Evolutionary conservation across 2,888 invertebrate species (phyloP).

Genomic region (Melanostoma scalare): DNA sequence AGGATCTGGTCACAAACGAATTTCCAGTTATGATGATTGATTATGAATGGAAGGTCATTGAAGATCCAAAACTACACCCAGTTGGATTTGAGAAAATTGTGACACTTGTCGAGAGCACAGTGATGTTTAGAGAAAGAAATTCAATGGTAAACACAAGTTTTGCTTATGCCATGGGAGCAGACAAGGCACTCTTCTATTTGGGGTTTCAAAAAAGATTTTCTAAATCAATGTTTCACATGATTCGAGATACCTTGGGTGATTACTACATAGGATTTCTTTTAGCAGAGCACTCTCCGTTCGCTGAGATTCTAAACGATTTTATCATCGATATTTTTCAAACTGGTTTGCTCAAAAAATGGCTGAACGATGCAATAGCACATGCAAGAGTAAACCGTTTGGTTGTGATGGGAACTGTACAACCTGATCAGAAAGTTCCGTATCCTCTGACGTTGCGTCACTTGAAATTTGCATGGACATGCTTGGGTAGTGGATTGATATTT

Average conservation of each 20-base stretch:
- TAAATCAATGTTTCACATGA: slow-evolving; percentile 13
- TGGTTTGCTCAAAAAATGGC: slow-evolving; percentile 38
- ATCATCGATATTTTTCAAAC: slow-evolving; percentile 19
- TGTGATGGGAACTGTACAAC: slow-evolving; percentile 6
- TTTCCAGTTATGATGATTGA: slow-evolving; percentile 33
- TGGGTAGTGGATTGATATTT: background rate
- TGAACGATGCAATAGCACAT: slow-evolving; percentile 1
- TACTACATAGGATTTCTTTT: slow-evolving; percentile 22
- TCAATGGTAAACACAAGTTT: slow-evolving; percentile 45
- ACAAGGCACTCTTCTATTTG: slow-evolving; percentile 14
- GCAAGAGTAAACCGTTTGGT: background rate
- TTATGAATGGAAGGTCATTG: slow-evolving; percentile 29
- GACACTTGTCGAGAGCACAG: background rate
- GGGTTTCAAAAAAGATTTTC: background rate
- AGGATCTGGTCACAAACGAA: slow-evolving; percentile 28
- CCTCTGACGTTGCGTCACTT: background rate
- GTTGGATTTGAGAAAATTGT: slow-evolving; percentile 33
- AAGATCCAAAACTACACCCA: background rate
- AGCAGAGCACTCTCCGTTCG: slow-evolving; percentile 29
- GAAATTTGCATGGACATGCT: background rate
- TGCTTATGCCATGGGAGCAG: slow-evolving; percentile 24
- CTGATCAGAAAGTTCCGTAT: background rate
- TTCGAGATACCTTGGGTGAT: slow-evolving; percentile 12
- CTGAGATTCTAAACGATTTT: slow-evolving; percentile 23
- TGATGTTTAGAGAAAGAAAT: slow-evolving; percentile 1